Evolutionary conservation across 2,888 invertebrate species (phyloP), one percentile per base, ranked within the genome.

Genomic region (Euphydryas editha): DNA sequence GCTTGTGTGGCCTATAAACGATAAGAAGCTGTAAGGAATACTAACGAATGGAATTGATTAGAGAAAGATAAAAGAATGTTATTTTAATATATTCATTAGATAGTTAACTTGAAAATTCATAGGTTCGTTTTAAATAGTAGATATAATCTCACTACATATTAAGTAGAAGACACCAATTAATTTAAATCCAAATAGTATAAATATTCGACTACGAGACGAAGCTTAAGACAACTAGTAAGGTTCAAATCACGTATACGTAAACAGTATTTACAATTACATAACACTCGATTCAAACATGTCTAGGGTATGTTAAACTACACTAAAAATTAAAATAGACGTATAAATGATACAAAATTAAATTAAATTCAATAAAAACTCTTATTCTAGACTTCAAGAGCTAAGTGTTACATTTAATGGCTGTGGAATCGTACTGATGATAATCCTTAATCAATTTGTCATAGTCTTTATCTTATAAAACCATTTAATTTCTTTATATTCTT

Each of bases 381-480:
- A 81, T 73, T 76, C 76, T 88, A 87, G 83, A 79, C 81, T 86
- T 81, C 83, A 90, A 90, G 86, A 88, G 86, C 87, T 91, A 90
- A 88, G 86, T 87, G 84, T 87, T 86, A 87, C 71, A 79, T 76
- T 80, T 87, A 88, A 92, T 91, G 92, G 92, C 92, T 92, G 92
- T 92, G 92, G 90, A 88, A 88, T 86, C 80, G 88, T 85, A 91
- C 89, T 90, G 88, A 90, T 84, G 81, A 86, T 87, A 84, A 85
- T 83, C 82, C 84, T 84, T 85, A 84, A 85, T 85, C 81, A 84
- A 77, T 77, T 84, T 75, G 75, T 85, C 81, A 78, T 83, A 81
- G 77, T 79, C 75, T 81, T 75, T 81, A 78, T 82, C 78, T 58
- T 83, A 78, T 64, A 80, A 55, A 59, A 65, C 81, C 71, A 75